Base-by-base conservation (phyloP, 2,113 vertebrate species). In the Lota lota region DNA sequence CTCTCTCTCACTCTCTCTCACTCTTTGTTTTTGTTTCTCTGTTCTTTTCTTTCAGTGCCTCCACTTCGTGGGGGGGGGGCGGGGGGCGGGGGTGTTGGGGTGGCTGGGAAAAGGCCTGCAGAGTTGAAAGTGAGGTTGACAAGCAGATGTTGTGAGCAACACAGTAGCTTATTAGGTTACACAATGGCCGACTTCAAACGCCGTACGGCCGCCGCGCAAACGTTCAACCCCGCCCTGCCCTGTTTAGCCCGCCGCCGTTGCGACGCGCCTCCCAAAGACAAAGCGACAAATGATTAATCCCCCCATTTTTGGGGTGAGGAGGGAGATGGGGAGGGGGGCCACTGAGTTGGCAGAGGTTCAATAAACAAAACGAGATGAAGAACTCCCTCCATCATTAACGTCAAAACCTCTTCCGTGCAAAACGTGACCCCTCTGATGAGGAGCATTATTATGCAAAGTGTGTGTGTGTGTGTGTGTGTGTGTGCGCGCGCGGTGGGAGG, bases 81-180 rank as follows among this genome's bases (percentile, higher is more conserved):
- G 40, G 40, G 40, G 7, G 40, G 40, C 6, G 40, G 28, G 28
- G 28, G 28, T 33, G 28, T 82, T 75, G 79, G 28, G 28, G 7
- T 33, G 28, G 75, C 64, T 83, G 81, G 82, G 78, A 83, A 68
- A 67, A 84, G 74, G 77, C 78, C 40, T 47, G 59, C 68, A 47
- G 72, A 81, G 81, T 84, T 91, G 84, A 91, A 83, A 82, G 81
- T 62, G 2, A 70, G 80, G 87, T 87, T 89, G 86, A 91, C 87
- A 87, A 88, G 88, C 87, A 89, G 90, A 92, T 87, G 88, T 90
- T 89, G 76, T 88, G 84, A 84, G 82, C 89, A 79, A 47, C 91
- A 90, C 80, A 80, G 84, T 78, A 84, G 83, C 87, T 84, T 92
- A 91, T 92, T 89, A 88, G 79, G 85, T 91, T 91, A 85, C 88